These are phyloP conservation scores for Myotis brandtii DNA, from an alignment of 2,113 vertebrate species.

Conservation along the genomic window DNA sequence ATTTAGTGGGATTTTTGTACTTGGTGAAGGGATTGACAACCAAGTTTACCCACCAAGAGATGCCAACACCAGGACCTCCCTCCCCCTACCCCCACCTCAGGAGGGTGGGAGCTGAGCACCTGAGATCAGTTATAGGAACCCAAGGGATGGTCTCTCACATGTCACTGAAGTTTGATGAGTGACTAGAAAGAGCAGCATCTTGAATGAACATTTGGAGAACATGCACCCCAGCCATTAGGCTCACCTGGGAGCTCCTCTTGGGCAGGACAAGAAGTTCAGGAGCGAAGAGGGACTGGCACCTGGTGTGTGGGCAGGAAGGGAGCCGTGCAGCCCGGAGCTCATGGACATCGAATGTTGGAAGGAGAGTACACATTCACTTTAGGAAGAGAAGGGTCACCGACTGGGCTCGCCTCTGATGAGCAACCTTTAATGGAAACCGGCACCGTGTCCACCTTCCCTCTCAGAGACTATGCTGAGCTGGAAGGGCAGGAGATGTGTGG, in stretches of 20 bases:
- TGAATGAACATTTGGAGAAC: no score
- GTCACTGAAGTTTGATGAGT: no score
- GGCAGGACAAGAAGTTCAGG: background rate
- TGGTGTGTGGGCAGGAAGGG: background rate
- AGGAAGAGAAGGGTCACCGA: no score
- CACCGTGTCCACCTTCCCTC: fast-evolving
- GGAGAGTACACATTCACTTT: fast-evolving
- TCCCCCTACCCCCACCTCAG: background rate
- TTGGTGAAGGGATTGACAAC: no score
- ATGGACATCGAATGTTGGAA: background rate
- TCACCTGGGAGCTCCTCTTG: background rate
- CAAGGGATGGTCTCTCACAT: no score
- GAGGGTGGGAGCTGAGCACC: background rate
- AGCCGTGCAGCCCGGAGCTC: background rate
- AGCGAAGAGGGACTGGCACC: background rate
- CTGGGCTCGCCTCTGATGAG: background rate
- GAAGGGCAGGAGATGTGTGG: no score
- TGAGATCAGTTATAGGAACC: fast-evolving
- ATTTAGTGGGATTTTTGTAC: no score
- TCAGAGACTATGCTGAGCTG: background rate
- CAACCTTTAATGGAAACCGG: background rate
- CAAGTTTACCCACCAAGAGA: no score
- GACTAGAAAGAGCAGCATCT: background rate
- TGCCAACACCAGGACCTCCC: no score
- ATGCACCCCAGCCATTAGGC: no score